These are phyloP conservation scores for Seriola quinqueradiata DNA, from an alignment of 2,113 vertebrate genomes.

Conservation along the genomic window DNA sequence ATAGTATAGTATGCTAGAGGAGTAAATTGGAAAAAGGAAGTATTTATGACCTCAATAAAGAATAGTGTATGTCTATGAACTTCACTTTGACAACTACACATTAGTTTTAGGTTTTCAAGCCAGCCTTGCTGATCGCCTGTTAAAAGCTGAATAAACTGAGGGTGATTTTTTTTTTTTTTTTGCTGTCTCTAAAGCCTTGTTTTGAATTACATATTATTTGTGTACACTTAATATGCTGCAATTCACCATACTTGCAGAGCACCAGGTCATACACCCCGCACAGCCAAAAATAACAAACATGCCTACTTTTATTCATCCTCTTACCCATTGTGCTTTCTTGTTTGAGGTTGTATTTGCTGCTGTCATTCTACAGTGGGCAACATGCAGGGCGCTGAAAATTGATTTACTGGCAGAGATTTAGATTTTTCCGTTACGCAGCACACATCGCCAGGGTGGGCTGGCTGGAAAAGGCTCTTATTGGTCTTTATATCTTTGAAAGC, in stretches of 20 bases:
- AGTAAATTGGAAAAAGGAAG: too few relatives aligned
- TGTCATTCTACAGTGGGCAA: slow-evolving; percentile 64
- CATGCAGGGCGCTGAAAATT: slow-evolving; percentile 71
- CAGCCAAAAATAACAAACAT: slow-evolving; percentile 18
- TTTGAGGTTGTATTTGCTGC: slow-evolving; percentile 50
- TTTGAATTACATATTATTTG: not conserved
- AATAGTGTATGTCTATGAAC: not conserved
- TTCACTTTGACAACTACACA: not conserved
- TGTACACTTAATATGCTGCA: not conserved
- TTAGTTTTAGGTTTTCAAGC: not conserved
- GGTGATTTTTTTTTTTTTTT: not conserved
- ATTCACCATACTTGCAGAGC: not conserved
- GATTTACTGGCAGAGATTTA: slow-evolving; percentile 82
- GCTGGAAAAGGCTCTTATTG: slow-evolving; percentile 30
- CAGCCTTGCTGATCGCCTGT: not conserved
- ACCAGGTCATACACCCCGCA: not conserved
- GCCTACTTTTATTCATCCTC: not conserved
- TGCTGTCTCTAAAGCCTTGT: not conserved
- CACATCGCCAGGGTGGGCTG: slow-evolving; percentile 34
- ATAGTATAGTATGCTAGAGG: too few relatives aligned
- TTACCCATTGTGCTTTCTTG: slow-evolving; percentile 24
- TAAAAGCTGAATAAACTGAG: not conserved
- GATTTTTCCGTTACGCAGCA: slow-evolving; percentile 82
- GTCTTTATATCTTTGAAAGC: slow-evolving; percentile 24
- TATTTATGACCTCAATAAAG: too few relatives aligned